Base-by-base conservation (phyloP, 30 jellyfish, hydroid and myxozoan species). In the Turritopsis dohrnii region DNA sequence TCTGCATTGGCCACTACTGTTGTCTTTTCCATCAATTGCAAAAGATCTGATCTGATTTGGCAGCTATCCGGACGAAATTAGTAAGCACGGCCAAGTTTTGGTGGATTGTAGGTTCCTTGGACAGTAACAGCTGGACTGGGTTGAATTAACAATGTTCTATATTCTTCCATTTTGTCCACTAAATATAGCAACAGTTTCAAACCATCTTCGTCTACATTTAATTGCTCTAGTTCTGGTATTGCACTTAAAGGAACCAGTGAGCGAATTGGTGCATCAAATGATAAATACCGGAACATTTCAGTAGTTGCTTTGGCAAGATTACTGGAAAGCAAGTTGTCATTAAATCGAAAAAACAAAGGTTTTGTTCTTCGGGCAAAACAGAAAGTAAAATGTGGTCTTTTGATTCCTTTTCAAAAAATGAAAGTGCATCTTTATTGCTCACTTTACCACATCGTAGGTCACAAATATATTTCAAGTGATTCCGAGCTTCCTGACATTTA, bases 241-340 rank as follows among this genome's bases (percentile, higher is more conserved):
- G 17, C 17, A 17, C 9, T 8, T 66, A 66, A 26, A 26, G 76
- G 76, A 21, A 66, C 29, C 29, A 66, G 29, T 7, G 76, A 66
- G 29, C 76, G 17, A 26, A 66, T 66, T 66, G 76, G 16, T 66
- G 76, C 76, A 21, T 66, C 27, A 66, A 66, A 66, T 1, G 76
- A 66, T 26, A 66, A 66, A 26, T 66, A 66, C 29, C 27, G 29
- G 29, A 66, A 66, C 60, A 41, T 3, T 41, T 41, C 60, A 41
- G 5, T 41, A 41, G 13, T 13, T 41, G 60, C 60, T 41, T 41
- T 41, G 13, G 60, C 60, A 41, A 41, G 60, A 41, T 41, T 5
- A 41, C 60, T 13, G 13, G 60, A 13, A 41, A 41, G 60, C 60
- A 41, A 41, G 13, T 41, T 13, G 60, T 41, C 5, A 41, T 41